Base-by-base conservation (phyloP, 2,888 invertebrate species). In the Amblyteles armatorius region DNA sequence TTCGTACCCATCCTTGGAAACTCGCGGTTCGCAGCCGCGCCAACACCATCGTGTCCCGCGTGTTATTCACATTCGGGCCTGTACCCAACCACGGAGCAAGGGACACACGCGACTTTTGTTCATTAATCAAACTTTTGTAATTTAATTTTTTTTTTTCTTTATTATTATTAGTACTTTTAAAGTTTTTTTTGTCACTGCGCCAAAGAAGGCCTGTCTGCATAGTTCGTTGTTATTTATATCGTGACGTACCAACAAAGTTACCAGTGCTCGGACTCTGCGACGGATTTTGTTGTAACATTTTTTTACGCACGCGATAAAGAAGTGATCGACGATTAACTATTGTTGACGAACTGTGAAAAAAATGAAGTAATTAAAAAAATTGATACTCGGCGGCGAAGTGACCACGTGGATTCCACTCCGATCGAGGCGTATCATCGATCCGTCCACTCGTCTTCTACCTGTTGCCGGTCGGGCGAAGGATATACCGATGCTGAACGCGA, bases 1-100 rank as follows among this genome's bases (percentile, higher is more conserved):
- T 94, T 92, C 91, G 92, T 91, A 93, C 90, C 92, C 93, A 93
- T 94, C 93, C 93, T 93, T 93, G 92, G 93, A 91, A 92, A 90
- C 91, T 89, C 91, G 91, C 92, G 91, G 92, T 90, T 91, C 91
- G 88, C 87, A 90, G 83, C 83, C 88, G 82, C 79, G 44, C 55
- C 69, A 40, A 79, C 48, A 69, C 77, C 63, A 83, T 84, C 85
- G 87, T 84, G 86, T 86, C 67, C 63, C 80, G 71, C 60, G 79
- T 80, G 72, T 80, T 63, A 60, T 44, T 67, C 44, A 63, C 83
- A 55, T 73, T 76, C 40, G 69, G 73, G 7, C 40, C 36, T 16
- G 29, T 26, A 13, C 16, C 29, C 29, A 29, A 60, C 60, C 48
- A 22, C 29, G 60, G 65, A 13, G 22, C 33, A 33, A 33, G 22